Evolutionary conservation across 2,888 invertebrate species (phyloP).

Genomic region (Smittia sp.): DNA sequence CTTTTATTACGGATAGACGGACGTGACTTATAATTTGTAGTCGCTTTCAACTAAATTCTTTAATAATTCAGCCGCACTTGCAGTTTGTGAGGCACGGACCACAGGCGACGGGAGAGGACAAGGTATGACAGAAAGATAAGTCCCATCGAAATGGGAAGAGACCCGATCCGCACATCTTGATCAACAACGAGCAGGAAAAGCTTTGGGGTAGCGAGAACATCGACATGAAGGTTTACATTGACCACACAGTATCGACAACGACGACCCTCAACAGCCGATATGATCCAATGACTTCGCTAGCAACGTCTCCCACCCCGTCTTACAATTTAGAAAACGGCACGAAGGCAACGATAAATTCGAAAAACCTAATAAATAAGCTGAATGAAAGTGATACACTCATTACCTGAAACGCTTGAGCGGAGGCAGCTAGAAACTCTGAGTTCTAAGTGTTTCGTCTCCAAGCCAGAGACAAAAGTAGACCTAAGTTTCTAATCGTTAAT

Average conservation of each 20-base stretch:
- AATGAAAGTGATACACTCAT: slow-evolving; percentile 40
- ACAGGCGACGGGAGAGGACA: slow-evolving; percentile 70
- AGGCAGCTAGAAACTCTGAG: background rate
- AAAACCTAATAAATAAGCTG: slow-evolving; percentile 22
- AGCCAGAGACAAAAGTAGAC: too few species aligned
- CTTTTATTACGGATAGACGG: too few species aligned
- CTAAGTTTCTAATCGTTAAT: too few species aligned
- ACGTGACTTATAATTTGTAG: slow-evolving; percentile 41
- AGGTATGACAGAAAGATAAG: slow-evolving; percentile 71
- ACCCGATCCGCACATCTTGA: background rate
- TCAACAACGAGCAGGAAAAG: slow-evolving; percentile 8
- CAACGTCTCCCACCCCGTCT: slow-evolving; percentile 34
- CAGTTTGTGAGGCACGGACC: slow-evolving; percentile 78
- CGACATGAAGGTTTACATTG: slow-evolving; percentile 29
- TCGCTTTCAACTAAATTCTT: slow-evolving; percentile 44
- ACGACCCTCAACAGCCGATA: slow-evolving; percentile 35
- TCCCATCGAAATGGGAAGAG: background rate
- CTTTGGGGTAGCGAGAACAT: slow-evolving; percentile 30
- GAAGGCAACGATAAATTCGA: slow-evolving; percentile 33
- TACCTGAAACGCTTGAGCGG: slow-evolving; percentile 28
- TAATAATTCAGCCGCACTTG: slow-evolving; percentile 53
- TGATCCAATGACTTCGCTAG: slow-evolving; percentile 37
- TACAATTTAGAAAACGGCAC: slow-evolving; percentile 32
- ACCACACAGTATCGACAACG: slow-evolving; percentile 29
- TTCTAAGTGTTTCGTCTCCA: too few species aligned